Conservation (phyloP, 2,888 invertebrate species). For the Diadegma fenestrale region DNA sequence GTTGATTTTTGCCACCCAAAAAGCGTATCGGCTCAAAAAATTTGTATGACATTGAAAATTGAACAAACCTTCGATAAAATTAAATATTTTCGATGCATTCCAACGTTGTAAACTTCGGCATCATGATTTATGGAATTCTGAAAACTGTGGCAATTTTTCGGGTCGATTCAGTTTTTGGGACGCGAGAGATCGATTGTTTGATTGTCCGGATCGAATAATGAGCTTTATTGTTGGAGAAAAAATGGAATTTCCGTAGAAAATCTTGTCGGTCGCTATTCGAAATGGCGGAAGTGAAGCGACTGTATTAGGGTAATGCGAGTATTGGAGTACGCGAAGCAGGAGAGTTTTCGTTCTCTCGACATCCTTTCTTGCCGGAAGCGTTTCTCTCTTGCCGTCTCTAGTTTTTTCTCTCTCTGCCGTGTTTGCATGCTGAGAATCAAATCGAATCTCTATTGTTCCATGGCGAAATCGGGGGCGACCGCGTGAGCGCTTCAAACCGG, state of each 20-base stretch:
- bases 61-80: too few relatives aligned
- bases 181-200: neutral
- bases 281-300: neutral
- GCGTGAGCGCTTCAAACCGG: conserved; percentile 45
- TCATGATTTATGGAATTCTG: too few relatives aligned
- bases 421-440: conserved; percentile 34
- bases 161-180: too few relatives aligned
- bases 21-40: too few relatives aligned
- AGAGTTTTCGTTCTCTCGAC: conserved; percentile 28
- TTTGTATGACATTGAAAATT: too few relatives aligned
- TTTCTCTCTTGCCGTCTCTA: neutral
- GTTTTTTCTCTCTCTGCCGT: neutral
- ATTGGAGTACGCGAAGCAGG: conserved; percentile 12
- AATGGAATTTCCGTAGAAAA: neutral
- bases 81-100: too few relatives aligned
- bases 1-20: too few relatives aligned
- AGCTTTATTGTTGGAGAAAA: too few relatives aligned
- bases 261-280: neutral
- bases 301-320: neutral
- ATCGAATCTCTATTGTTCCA: conserved; percentile 61
- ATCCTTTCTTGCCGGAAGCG: conserved; percentile 47
- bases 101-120: too few relatives aligned
- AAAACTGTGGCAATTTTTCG: too few relatives aligned
- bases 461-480: conserved; percentile 53
- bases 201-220: too few relatives aligned